phyloP scores from a whole-genome alignment of 2,797 vertebrate species.

The Propithecus perrieri region DNA sequence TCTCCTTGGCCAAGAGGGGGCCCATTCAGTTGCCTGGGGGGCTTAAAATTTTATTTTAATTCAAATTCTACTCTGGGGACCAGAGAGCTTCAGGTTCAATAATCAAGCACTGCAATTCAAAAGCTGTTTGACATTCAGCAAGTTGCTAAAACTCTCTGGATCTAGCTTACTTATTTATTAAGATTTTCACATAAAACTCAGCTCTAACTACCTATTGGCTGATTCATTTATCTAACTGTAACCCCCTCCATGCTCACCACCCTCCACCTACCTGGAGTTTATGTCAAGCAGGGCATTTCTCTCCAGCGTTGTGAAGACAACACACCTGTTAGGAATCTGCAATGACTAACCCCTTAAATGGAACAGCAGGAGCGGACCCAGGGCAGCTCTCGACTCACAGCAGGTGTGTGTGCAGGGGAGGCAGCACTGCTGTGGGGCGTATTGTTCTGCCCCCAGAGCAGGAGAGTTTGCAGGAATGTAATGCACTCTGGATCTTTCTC shows the following conservation, averaged over 20 bases:
- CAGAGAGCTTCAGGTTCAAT: not conserved
- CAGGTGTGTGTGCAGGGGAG: not conserved
- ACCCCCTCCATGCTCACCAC: not conserved
- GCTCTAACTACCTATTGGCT: not conserved
- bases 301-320: not conserved
- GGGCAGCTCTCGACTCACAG: not conserved
- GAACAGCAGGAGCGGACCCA: not conserved
- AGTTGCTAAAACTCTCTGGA: not conserved
- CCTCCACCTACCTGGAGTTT: not conserved
- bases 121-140: slow-evolving; percentile 19
- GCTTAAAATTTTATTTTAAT: no score
- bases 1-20: no score
- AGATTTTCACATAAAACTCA: not conserved
- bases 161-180: not conserved
- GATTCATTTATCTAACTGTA: not conserved
- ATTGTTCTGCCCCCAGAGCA: not conserved
- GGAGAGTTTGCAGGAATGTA: not conserved
- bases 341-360: not conserved
- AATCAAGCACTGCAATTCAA: not conserved
- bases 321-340: not conserved
- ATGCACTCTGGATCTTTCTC: not conserved
- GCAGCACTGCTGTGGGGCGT: no score
- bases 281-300: not conserved
- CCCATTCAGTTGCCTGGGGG: no score
- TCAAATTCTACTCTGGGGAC: not conserved